Conservation (phyloP, 2,888 invertebrate genomes). For the Hartigia nigra region DNA sequence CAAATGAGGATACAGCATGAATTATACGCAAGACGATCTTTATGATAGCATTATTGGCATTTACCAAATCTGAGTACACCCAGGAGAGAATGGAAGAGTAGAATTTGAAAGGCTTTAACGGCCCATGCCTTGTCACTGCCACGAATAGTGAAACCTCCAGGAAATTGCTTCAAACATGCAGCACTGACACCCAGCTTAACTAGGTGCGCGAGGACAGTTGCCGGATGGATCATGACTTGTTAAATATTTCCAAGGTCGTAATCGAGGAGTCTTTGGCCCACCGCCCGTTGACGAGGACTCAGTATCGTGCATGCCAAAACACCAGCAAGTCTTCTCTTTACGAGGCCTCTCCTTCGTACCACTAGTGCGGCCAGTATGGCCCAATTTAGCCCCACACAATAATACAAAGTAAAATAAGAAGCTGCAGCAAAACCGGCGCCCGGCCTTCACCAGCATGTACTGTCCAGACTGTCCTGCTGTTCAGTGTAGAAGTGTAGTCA, state of each 20-base stretch:
- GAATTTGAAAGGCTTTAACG: constrained; percentile 55
- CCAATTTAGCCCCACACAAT: background rate
- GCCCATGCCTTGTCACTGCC: constrained; percentile 50
- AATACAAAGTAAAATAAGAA: background rate
- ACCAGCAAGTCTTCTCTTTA: background rate
- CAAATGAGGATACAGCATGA: background rate
- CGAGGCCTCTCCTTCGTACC: background rate
- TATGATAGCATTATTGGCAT: constrained; percentile 2
- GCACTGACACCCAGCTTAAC: constrained; percentile 53
- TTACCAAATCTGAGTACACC: constrained; percentile 60
- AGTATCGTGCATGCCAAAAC: background rate
- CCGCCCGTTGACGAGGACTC: background rate
- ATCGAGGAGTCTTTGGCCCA: background rate
- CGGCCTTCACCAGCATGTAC: background rate
- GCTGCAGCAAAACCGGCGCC: background rate
- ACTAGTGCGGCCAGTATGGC: background rate
- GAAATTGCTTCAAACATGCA: constrained; percentile 50
- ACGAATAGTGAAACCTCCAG: constrained; percentile 44
- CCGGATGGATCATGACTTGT: constrained; percentile 51
- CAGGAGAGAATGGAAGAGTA: constrained; percentile 56
- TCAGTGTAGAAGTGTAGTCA: no score
- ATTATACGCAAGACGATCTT: background rate
- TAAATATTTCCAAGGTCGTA: background rate
- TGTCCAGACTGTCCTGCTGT: no score
- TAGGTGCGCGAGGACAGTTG: constrained; percentile 55